Conservation (phyloP, 92 coral and sea anemone species). For the Phenganax subtilis region DNA sequence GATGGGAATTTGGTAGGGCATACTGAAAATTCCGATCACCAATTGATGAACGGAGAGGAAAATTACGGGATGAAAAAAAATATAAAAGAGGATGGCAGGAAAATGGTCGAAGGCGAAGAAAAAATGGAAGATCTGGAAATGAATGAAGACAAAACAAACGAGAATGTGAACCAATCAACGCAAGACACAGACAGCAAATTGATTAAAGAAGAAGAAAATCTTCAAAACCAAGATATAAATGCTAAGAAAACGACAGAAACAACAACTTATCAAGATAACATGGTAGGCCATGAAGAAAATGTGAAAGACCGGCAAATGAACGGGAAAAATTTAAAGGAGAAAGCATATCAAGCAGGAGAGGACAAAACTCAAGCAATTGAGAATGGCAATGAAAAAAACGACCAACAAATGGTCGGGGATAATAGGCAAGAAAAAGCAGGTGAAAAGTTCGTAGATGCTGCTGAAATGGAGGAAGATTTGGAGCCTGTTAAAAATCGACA, state of each 20-base stretch:
- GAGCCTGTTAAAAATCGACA: not conserved
- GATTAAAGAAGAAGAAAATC: too few species aligned
- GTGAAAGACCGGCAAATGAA: too few species aligned
- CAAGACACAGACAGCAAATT: too few species aligned
- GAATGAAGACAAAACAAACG: not conserved
- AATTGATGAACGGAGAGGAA: not conserved
- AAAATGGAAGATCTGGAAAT: not conserved
- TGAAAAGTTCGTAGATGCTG: not conserved
- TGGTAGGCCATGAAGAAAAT: too few species aligned
- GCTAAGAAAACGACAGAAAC: too few species aligned
- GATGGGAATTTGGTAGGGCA: not conserved
- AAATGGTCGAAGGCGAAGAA: not conserved
- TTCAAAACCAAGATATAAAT: too few species aligned
- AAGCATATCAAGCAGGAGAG: too few species aligned
- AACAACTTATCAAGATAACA: too few species aligned
- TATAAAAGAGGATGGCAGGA: not conserved
- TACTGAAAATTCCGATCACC: not conserved
- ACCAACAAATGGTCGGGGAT: too few species aligned
- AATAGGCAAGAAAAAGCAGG: not conserved
- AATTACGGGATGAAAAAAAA: constrained; percentile 5
- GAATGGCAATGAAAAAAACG: too few species aligned
- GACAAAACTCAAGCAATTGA: too few species aligned
- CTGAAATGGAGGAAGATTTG: not conserved
- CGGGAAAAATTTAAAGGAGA: too few species aligned
- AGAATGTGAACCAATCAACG: not conserved